Evolutionary conservation across 1,140 invertebrate genomes (phyloP), one percentile per base, ranked within the genome.

Genomic region (Drosophila ercepeae): DNA sequence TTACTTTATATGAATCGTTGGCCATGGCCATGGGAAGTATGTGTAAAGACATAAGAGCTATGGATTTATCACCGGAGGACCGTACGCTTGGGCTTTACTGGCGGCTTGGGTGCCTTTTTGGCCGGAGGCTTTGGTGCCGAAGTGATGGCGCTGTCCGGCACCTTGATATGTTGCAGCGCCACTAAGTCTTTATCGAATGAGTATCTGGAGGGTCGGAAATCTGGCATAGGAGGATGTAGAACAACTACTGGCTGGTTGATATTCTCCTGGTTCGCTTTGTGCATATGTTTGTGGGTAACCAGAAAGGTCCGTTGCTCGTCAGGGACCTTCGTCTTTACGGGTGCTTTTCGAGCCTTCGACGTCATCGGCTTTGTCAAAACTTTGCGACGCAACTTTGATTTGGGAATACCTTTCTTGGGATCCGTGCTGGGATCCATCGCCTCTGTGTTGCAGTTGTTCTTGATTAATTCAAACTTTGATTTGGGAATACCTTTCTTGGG

Each of bases 151-250:
- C 18, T n/a, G 18, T 3, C n/a, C 5, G 16, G 9, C 8, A 63
- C 69, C 41, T 9, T 18, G n/a, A 54, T 27, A 11, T 23, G 36
- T 9, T 58, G 27, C 19, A 54, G 9, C 6, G 78, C 39, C 5
- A 42, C 21, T 2, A 61, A 39, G 11, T 49, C 41, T 4, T 34
- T 32, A 34, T 13, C n/a, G 32, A 71, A 34, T 7, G 76, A 86
- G 46, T 86, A 27, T n/a, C 58, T 84, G 0, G 81, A 86, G 2
- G 67, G 29, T 2, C 63, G 58, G 27, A 86, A 88, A 19, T 14
- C 51, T 1, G 48, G 8, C 2, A 14, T 34, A 4, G 81, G 76
- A 0, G 81, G 72, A 53, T 77, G 67, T 13, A 88, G 36, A 3
- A 86, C 51, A 1, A 88, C 64, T 1, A 88, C 42, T 0, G 76